Base-by-base conservation (phyloP, 2,888 invertebrate species). In the Auanema freiburgensis region DNA sequence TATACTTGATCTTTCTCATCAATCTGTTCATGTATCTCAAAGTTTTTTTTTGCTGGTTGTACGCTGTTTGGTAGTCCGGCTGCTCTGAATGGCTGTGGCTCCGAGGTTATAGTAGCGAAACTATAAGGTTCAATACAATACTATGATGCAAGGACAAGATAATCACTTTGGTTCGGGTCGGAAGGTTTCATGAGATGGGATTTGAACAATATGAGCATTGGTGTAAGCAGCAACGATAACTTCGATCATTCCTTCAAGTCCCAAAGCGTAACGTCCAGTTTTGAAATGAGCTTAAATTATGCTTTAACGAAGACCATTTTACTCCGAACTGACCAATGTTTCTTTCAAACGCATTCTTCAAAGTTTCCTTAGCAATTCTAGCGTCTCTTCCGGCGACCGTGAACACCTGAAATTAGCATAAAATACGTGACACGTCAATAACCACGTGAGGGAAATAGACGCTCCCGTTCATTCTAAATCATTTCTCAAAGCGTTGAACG, bases 321-420 rank as follows among this genome's bases (percentile, higher is more conserved):
- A 16, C 52, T 18, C 16, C n/a, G n/a, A 46, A 46, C 46, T 46
- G 16, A 46, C 72, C 77, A 44, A 81, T 74, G 51, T 80, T 82
- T n/a, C 80, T 55, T 53, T 82, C 81, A 59, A 82, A 82, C 1
- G 82, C 81, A 49, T 72, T 68, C 60, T 80, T 76, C 42, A 82
- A 60, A 0, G 78, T 79, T 43, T 82, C 81, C 49, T 80, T 77
- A 21, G 78, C 77, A 54, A 82, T 71, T 58, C 76, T 74, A 18
- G 80, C 80, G 60, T 81, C 81, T 46, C 79, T 55, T 33, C 81
- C 81, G 16, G 81, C 81, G 0, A 81, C 81, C 0, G 81, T 81
- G 71, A 80, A 80, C n/a, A 81, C 81, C 65, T 74, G 21, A 12
- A 58, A 62, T 33, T 5, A 33, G 33, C 33, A 33, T 33, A 5